A percentile compares a stretch with the other conserved stretches of the same genome.
Evolutionary conservation across 2,888 invertebrate genomes (phyloP).

Genomic region (Seira ritae): DNA sequence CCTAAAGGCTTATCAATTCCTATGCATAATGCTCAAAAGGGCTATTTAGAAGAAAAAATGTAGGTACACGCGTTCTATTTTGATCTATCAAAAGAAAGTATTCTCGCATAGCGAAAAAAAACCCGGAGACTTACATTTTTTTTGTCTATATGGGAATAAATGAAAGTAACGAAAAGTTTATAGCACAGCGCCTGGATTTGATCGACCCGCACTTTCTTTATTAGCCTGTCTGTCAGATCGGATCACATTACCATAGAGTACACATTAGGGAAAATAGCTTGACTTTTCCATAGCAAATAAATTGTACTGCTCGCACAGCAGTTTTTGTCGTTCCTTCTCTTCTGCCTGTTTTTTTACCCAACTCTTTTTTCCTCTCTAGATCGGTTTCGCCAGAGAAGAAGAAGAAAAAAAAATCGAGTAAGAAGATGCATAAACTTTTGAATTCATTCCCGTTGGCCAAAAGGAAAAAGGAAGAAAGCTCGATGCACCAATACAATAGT

Average conservation of each 20-base stretch:
- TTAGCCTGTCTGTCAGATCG: constrained; percentile 68
- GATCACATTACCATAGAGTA: constrained; percentile 67
- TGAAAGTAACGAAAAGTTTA: not conserved
- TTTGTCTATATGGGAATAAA: not conserved
- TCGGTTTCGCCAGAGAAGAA: not conserved
- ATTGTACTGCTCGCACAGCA: constrained; percentile 52
- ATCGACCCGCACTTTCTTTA: constrained; percentile 65
- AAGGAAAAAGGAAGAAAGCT: constrained; percentile 38
- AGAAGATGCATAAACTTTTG: not conserved
- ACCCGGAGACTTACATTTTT: not conserved
- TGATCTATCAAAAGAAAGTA: no score
- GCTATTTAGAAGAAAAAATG: no score
- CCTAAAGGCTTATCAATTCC: no score
- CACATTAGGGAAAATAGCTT: constrained; percentile 67
- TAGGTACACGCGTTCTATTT: no score
- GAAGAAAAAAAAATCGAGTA: not conserved
- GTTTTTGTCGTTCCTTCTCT: constrained; percentile 46
- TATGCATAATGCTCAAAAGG: no score
- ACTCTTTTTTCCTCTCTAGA: not conserved
- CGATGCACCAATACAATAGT: constrained; percentile 31
- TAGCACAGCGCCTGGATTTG: constrained; percentile 33
- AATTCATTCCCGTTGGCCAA: constrained; percentile 21
- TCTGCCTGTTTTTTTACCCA: constrained; percentile 12
- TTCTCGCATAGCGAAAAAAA: no score
- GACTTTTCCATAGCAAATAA: constrained; percentile 56